These are phyloP conservation scores for Clarias batrachus DNA, from an alignment of 2,113 vertebrate species.

Conservation along the genomic window DNA sequence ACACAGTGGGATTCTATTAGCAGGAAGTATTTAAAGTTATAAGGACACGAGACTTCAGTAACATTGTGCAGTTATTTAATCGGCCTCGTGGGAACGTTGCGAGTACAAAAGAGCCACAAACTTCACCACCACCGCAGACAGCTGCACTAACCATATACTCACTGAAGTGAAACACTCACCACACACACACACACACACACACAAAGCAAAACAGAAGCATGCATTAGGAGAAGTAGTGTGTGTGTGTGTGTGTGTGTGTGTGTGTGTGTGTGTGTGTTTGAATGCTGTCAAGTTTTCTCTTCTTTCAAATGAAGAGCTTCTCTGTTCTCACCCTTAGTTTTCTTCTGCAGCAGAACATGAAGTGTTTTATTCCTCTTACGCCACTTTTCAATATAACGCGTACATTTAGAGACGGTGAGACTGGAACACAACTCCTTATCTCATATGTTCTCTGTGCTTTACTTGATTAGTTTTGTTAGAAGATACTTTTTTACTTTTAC, in stretches of 20 bases:
- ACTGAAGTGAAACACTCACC: background rate
- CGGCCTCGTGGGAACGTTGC: background rate
- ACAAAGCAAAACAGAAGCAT: background rate
- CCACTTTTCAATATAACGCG: too few species aligned
- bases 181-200: too few species aligned
- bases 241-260: too few species aligned
- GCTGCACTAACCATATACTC: background rate
- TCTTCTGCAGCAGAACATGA: too few species aligned
- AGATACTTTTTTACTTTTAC: too few species aligned
- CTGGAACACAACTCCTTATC: too few species aligned
- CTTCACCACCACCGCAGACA: background rate
- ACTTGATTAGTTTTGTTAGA: too few species aligned
- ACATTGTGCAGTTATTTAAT: background rate
- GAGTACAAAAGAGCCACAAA: background rate
- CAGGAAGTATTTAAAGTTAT: conserved; percentile 6
- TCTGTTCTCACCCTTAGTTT: background rate
- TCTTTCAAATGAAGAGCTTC: too few species aligned
- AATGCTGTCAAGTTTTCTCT: background rate
- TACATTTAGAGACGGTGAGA: too few species aligned
- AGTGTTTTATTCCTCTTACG: too few species aligned
- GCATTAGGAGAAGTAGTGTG: background rate
- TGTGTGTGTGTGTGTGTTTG: too few species aligned
- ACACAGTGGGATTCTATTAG: background rate
- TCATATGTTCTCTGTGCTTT: too few species aligned
- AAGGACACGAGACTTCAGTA: background rate